phyloP scores from a whole-genome alignment of 2,113 vertebrate genomes.

The Neoarius graeffei region DNA sequence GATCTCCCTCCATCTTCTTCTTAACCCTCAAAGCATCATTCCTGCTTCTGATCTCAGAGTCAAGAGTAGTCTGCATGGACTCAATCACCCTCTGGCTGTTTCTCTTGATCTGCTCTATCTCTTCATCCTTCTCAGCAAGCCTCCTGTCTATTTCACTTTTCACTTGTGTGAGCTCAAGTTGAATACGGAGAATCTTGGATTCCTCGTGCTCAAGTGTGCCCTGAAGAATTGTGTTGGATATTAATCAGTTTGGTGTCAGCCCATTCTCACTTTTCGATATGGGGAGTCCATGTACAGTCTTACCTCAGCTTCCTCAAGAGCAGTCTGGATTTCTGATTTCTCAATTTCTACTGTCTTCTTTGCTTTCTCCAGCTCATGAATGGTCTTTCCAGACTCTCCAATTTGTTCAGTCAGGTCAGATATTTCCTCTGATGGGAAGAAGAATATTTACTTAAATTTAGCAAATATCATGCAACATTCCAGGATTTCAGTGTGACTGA shows the following conservation, averaged over 20 bases:
- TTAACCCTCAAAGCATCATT: conserved; percentile 50
- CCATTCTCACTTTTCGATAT: no score
- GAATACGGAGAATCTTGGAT: conserved; percentile 77
- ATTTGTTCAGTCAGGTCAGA: conserved; percentile 89
- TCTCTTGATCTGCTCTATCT: conserved; percentile 76
- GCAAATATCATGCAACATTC: no score
- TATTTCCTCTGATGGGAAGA: conserved; percentile 81
- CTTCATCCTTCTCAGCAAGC: conserved; percentile 77
- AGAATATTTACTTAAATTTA: no score
- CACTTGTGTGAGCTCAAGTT: conserved; percentile 74
- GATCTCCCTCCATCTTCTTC: conserved; percentile 52
- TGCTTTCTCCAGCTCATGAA: conserved; percentile 91
- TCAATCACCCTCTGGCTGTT: conserved; percentile 73
- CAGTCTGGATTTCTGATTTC: conserved; percentile 88
- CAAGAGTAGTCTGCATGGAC: conserved; percentile 72
- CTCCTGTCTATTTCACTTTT: conserved; percentile 77
- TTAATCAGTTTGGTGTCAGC: no score
- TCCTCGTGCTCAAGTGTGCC: conserved; percentile 75
- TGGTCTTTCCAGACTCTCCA: conserved; percentile 83
- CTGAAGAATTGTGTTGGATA: neutral
- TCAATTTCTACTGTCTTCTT: conserved; percentile 88
- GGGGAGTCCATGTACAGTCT: no score
- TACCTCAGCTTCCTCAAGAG: conserved; percentile 93
- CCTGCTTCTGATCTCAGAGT: conserved; percentile 56
- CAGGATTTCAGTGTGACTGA: no score